Conservation (phyloP, 1,140 invertebrate genomes). For the Drosophila sechellia region DNA sequence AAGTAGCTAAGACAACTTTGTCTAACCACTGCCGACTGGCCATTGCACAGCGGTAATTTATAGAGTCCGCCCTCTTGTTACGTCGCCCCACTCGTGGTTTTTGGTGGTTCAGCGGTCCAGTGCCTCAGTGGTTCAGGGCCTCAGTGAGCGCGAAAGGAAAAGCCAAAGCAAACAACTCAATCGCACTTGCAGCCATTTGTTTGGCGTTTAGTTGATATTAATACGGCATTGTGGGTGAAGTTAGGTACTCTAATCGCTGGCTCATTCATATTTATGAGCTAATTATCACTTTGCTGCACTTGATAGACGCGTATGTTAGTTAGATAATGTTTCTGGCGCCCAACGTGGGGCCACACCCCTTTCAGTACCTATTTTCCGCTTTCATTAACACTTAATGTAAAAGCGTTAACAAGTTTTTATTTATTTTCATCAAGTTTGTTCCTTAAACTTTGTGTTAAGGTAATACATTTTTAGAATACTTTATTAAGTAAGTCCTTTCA, state of each 20-base stretch:
- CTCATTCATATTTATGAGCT: conserved; percentile 30
- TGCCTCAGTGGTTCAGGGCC: conserved; percentile 24
- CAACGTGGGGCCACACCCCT: background rate
- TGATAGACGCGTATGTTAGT: background rate
- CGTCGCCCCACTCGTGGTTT: conserved; percentile 32
- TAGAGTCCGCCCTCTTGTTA: conserved; percentile 44
- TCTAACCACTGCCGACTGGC: conserved; percentile 13
- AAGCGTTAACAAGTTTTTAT: background rate
- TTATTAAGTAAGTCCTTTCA: too few species aligned
- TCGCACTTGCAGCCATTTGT: conserved; percentile 11
- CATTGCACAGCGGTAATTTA: conserved; percentile 59
- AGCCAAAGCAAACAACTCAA: conserved; percentile 28
- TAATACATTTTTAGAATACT: too few species aligned
- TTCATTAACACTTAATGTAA: too few species aligned
- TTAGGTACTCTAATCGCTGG: conserved; percentile 3
- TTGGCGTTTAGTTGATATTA: conserved; percentile 35
- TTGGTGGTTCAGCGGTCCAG: conserved; percentile 16
- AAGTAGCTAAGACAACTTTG: conserved; percentile 3
- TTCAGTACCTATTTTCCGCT: too few species aligned
- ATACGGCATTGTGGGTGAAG: conserved; percentile 12
- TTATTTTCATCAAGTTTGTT: background rate
- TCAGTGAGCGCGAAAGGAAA: conserved; percentile 48
- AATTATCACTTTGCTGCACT: conserved; percentile 19
- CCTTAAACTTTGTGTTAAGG: too few species aligned
- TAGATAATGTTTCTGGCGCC: conserved; percentile 1